Evolutionary conservation across 2,888 invertebrate species (phyloP).

Genomic region (Abrostola tripartita): DNA sequence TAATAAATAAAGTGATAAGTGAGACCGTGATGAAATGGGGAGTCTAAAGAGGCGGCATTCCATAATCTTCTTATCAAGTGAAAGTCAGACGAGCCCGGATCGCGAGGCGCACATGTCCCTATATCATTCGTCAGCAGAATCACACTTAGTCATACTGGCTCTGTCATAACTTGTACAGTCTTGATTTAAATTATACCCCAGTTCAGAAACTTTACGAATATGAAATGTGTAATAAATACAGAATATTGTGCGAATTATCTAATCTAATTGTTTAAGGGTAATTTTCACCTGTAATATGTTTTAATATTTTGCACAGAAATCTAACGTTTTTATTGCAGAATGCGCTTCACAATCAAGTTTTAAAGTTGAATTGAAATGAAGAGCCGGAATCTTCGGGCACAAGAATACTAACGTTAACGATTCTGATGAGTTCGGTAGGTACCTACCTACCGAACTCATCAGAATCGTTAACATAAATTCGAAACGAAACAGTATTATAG

Average conservation of each 20-base stretch:
- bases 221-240: background rate
- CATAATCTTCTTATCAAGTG: slow-evolving; percentile 57
- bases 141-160: slow-evolving; percentile 10
- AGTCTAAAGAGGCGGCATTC: slow-evolving; percentile 17
- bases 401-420: too few relatives aligned
- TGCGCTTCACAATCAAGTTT: too few relatives aligned
- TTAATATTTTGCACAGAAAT: too few relatives aligned
- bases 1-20: slow-evolving; percentile 29
- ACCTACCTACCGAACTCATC: too few relatives aligned
- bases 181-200: slow-evolving; percentile 12
- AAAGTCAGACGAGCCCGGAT: slow-evolving; percentile 29
- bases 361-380: too few relatives aligned
- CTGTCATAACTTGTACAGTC: slow-evolving; percentile 16
- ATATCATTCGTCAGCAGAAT: slow-evolving; percentile 53
- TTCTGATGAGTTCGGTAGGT: too few relatives aligned
- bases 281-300: too few relatives aligned
- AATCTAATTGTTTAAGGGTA: too few relatives aligned
- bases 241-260: background rate
- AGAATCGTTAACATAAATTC: too few relatives aligned
- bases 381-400: too few relatives aligned
- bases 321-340: too few relatives aligned
- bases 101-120: slow-evolving; percentile 33
- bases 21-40: slow-evolving; percentile 32
- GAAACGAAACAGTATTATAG: too few relatives aligned
- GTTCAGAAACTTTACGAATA: background rate